A percentile compares a stretch with the other conserved stretches of the same genome.
phyloP scores from a whole-genome alignment of 2,797 vertebrate genomes.

The Pangasius macronema region DNA sequence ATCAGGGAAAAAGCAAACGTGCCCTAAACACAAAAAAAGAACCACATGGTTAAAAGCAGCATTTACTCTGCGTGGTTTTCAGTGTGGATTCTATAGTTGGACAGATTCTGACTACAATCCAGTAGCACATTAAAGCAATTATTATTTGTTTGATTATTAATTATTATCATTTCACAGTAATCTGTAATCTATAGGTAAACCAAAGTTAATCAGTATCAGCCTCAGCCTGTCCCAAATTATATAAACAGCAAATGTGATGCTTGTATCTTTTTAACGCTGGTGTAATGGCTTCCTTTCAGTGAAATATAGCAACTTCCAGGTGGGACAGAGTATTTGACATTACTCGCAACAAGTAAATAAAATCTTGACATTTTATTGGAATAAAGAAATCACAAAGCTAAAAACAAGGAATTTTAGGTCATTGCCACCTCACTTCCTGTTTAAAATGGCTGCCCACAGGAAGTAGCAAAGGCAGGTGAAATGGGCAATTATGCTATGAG shows the following conservation, averaged over 20 bases:
- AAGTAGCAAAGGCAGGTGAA: too few species aligned
- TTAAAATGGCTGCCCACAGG: too few species aligned
- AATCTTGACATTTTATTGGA: too few species aligned
- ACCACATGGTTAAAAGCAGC: background rate
- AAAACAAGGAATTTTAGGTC: too few species aligned
- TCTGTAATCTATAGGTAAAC: background rate
- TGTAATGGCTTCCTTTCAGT: too few species aligned
- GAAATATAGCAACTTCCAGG: too few species aligned
- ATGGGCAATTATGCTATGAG: too few species aligned
- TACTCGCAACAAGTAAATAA: too few species aligned
- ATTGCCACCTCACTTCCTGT: too few species aligned
- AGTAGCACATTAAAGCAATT: background rate
- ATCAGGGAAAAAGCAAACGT: constrained; percentile 92
- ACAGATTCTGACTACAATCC: background rate
- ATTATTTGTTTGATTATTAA: background rate
- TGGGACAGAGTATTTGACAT: too few species aligned
- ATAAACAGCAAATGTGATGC: background rate
- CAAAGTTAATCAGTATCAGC: background rate
- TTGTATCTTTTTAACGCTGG: background rate
- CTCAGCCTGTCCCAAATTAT: background rate
- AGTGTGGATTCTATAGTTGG: background rate
- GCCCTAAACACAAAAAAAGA: constrained; percentile 68
- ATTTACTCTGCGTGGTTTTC: background rate
- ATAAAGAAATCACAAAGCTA: too few species aligned
- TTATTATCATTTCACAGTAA: background rate